phyloP scores from a whole-genome alignment of 2,797 vertebrate genomes.

The Eulemur coronatus region DNA sequence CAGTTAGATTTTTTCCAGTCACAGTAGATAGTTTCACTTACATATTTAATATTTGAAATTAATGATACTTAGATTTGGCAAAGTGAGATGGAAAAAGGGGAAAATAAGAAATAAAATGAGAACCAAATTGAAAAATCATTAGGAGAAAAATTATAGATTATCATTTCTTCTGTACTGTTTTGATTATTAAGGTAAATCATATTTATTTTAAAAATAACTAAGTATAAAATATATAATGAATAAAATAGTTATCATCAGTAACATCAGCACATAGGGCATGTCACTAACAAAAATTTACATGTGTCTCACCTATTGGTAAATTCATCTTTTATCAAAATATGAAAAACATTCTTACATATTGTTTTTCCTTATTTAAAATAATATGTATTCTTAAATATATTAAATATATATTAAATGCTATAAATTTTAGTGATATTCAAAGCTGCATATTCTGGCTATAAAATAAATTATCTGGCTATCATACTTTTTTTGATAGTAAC shows the following conservation, averaged over 20 bases:
- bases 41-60: background rate
- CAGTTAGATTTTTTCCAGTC: background rate
- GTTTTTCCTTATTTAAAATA: background rate
- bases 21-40: background rate
- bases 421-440: background rate
- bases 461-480: background rate
- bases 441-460: background rate
- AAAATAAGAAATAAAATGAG: background rate
- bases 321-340: background rate
- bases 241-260: background rate
- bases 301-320: background rate
- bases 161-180: background rate
- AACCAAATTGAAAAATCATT: background rate
- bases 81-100: background rate
- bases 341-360: background rate
- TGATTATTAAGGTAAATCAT: background rate
- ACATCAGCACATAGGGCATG: fast-evolving
- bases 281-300: background rate
- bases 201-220: background rate
- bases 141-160: background rate
- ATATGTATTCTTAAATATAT: background rate
- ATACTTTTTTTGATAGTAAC: background rate
- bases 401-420: background rate
- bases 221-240: background rate
- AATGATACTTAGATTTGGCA: background rate